Base-by-base conservation (phyloP, 2,113 vertebrate genomes). In the Seriola aureovittata region DNA sequence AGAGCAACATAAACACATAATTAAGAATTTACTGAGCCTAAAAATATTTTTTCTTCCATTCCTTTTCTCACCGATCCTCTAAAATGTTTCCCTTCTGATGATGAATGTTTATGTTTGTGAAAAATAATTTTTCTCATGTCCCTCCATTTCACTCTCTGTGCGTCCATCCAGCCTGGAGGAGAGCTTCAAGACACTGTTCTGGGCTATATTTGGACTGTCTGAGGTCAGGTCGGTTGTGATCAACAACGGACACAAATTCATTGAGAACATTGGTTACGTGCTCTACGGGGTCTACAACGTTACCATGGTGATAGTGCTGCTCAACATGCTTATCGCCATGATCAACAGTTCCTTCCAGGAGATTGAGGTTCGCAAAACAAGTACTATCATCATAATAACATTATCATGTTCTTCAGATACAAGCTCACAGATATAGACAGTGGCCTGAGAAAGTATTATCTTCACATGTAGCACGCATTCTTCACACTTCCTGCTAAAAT, bases 311-410 rank as follows among this genome's bases (percentile, higher is more conserved):
- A 98, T 99, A 81, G 98, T 99, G 88, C 93, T 99, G 80, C 94
- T 99, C 90, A 99, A 99, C 93, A 99, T 99, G 98, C 96, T 99
- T 85, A 99, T 99, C 3, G 98, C 98, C 81, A 99, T 99, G 98
- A 99, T 99, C 87, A 99, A 99, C 95, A 99, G 95, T 71, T 99
- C 98, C 44, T 99, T 98, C 93, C 98, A 99, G 92, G 98, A 99
- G 94, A 99, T 99, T 69, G 98, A 99, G 98, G 98, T 99, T 95
- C 73, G 80, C 80, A 66, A 57, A 5, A 59, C 48, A 60, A 54
- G 76, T 4, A n/a, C 14, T 44, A n/a, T 21, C 65, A 5, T 23
- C 19, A 71, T 0, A 3, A 8, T 32, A 13, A 78, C 4, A 36
- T 29, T 2, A 29, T 29, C 2, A 40, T 21, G 8, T 75, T 36